Conservation (phyloP, 2,888 invertebrate species). For the Rhopalosiphum nymphaeae region DNA sequence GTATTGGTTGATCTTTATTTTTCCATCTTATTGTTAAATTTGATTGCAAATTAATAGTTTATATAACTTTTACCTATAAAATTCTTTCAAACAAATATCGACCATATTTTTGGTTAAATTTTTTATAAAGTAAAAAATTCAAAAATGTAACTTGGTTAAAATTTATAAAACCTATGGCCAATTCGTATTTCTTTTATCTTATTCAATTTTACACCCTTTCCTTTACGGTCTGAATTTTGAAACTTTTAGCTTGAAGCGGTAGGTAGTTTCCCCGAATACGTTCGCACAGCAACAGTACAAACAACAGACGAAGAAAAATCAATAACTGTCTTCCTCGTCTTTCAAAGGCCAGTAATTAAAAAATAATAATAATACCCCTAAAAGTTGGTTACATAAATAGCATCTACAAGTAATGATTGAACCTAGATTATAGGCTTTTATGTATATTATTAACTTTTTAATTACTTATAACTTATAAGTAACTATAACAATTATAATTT, state of each 20-base stretch:
- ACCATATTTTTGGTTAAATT: background rate
- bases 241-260: constrained; percentile 8
- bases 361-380: constrained; percentile 44
- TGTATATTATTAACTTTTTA: background rate
- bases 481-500: background rate
- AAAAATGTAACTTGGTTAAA: background rate
- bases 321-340: constrained; percentile 42
- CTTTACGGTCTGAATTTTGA: background rate
- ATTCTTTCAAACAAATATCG: background rate
- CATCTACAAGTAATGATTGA: background rate
- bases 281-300: constrained; percentile 49
- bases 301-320: constrained; percentile 57
- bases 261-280: constrained; percentile 33
- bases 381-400: background rate
- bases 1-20: background rate
- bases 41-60: background rate
- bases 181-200: constrained; percentile 28
- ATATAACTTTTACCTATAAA: background rate
- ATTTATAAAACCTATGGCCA: background rate
- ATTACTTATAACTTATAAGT: constrained; percentile 7
- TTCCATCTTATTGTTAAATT: background rate
- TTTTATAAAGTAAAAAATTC: background rate
- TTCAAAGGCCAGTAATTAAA: constrained; percentile 51
- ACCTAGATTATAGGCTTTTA: background rate
- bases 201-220: constrained; percentile 36